Conservation (phyloP, 53 echinoderm and acorn worm species). For the Zoroaster sp. region DNA sequence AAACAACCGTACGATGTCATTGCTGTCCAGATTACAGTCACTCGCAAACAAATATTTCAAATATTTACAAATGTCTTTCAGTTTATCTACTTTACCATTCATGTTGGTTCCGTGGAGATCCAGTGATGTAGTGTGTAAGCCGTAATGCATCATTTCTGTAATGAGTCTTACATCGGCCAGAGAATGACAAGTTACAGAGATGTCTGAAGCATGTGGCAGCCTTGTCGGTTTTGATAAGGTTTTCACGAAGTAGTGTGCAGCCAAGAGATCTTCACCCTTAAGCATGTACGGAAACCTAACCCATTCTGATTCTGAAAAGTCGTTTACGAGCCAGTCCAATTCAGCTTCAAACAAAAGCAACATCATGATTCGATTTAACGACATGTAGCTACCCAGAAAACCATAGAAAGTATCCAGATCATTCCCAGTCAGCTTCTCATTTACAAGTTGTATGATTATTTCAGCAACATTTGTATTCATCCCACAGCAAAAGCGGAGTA, state of each 20-base stretch:
- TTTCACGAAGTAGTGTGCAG: background rate
- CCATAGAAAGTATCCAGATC: background rate
- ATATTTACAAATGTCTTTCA: background rate
- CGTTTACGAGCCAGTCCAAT: background rate
- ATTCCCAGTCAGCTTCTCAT: background rate
- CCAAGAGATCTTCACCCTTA: background rate
- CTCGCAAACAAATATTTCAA: background rate
- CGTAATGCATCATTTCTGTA: background rate
- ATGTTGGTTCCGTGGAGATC: background rate
- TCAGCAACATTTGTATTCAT: background rate
- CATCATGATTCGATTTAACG: background rate
- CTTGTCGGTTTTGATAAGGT: background rate
- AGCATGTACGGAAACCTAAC: background rate
- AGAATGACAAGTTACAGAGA: background rate
- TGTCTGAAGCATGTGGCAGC: background rate
- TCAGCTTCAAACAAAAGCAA: background rate
- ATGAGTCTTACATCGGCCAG: background rate
- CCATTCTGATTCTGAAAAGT: background rate
- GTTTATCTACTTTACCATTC: background rate
- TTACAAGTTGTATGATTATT: background rate
- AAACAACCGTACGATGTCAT: background rate
- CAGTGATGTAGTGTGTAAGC: background rate
- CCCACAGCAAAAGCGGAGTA: slow-evolving; percentile 16
- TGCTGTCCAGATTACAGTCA: background rate
- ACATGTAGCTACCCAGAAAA: background rate